Evolutionary conservation across 2,113 vertebrate genomes (phyloP), one percentile per base, ranked within the genome.

Genomic region (Ahaetulla prasina): DNA sequence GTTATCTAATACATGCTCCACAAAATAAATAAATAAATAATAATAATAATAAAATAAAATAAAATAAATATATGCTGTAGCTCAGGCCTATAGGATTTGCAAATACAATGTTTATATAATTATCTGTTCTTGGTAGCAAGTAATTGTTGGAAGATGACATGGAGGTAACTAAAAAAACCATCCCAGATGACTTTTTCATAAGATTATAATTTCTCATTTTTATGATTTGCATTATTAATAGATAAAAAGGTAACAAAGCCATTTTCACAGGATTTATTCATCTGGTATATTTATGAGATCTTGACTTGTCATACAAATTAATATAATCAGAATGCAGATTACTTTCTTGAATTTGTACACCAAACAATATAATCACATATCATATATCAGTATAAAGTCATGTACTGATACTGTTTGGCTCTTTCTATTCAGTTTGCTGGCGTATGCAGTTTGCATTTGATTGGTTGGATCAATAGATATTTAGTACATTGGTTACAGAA

Each of bases 61-160:
- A 6, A 47, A 47, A 47, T 47, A 47, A 47, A 47, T 6, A 47
- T 47, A 7, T 97, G 96, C 88, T 94, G 18, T 55, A 85, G 89
- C 10, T 94, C 94, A 96, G 92, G 91, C 92, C 93, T 92, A 22
- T 94, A 94, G 93, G 97, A 94, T 91, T 94, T 94, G 63, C 63
- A 95, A 94, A 55, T 49, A 91, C 50, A 91, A 4, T 95, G 94
- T 89, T 89, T 94, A 55, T 94, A 94, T 93, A 96, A 96, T 97
- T 97, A 93, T 96, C 95, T 39, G 35, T 92, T 89, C 84, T 95
- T 95, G 95, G 94, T 96, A 89, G 52, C 25, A 96, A 96, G 50
- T 88, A 89, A 93, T 87, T 1, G 39, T 57, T 93, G 39, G 50
- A 94, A 94, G 55, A 43, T 89, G 84, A 8, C 52, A 43, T 27